A percentile compares a stretch with the other conserved stretches of the same genome.
phyloP scores from a whole-genome alignment of 53 echinoderm and acorn worm species.

The Pentamera pediparva region DNA sequence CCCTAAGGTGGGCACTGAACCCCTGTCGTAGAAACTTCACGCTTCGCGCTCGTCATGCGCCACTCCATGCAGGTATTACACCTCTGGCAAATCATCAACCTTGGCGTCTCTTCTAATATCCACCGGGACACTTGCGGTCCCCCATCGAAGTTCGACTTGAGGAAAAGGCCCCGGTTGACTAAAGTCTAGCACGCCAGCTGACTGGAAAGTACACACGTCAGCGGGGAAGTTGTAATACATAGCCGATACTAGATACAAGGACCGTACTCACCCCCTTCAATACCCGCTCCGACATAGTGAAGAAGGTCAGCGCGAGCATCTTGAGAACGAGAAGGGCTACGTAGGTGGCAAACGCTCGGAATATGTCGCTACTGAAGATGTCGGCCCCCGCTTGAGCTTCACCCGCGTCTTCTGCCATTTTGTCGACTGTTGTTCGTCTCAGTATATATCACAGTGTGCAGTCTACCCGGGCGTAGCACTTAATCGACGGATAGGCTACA shows the following conservation, averaged over 20 bases:
- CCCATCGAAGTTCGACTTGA: too few relatives aligned
- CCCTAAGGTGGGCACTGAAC: too few relatives aligned
- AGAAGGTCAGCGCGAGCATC: slow-evolving; percentile 13
- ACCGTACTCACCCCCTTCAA: slow-evolving; percentile 20
- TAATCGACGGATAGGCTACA: too few relatives aligned
- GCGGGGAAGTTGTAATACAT: neutral
- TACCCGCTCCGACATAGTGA: slow-evolving; percentile 1
- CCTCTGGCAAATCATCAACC: neutral
- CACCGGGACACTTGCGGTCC: too few relatives aligned
- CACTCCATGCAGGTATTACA: neutral
- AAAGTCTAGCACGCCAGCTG: neutral
- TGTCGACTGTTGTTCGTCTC: too few relatives aligned
- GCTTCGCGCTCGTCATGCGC: too few relatives aligned
- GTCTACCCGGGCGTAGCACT: too few relatives aligned
- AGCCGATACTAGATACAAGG: too few relatives aligned
- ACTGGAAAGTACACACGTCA: neutral
- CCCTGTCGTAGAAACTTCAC: too few relatives aligned
- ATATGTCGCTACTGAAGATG: neutral
- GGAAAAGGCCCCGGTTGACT: neutral
- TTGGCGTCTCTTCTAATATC: too few relatives aligned
- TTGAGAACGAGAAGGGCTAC: slow-evolving; percentile 11
- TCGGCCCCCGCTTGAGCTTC: neutral
- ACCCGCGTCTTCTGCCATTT: neutral
- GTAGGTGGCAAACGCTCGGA: slow-evolving; percentile 5
- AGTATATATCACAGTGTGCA: too few relatives aligned